Conservation (phyloP, 2,888 invertebrate species). For the Ceraclea dissimilis region DNA sequence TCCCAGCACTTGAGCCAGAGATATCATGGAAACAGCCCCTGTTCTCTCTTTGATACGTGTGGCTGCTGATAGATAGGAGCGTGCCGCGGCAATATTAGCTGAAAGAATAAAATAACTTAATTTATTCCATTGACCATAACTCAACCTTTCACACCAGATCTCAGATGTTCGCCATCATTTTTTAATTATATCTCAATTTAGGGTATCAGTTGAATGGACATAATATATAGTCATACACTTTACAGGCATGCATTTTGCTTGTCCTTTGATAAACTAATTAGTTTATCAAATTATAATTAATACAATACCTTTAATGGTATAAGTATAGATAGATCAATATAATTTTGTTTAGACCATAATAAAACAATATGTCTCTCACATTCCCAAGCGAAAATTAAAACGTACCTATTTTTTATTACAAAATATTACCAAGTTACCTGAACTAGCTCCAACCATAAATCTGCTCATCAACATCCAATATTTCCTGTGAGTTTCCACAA, state of each 20-base stretch:
- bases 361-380: no score
- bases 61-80: slow-evolving; percentile 78
- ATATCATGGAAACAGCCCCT: slow-evolving; percentile 74
- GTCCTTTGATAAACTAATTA: no score
- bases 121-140: no score
- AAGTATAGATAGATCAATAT: no score
- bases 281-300: no score
- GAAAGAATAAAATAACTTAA: slow-evolving; percentile 28
- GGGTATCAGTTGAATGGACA: neutral
- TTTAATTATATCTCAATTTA: neutral
- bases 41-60: slow-evolving; percentile 75
- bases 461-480: slow-evolving; percentile 70
- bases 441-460: slow-evolving; percentile 76
- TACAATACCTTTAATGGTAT: no score
- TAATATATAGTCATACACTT: no score
- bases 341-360: no score
- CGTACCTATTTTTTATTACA: neutral
- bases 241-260: no score
- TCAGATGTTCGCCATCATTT: neutral
- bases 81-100: slow-evolving; percentile 78
- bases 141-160: no score
- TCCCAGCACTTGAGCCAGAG: slow-evolving; percentile 78
- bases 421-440: slow-evolving; percentile 47
- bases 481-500: slow-evolving; percentile 56
- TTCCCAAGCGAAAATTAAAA: no score